Percentiles rank a stretch among this genome's conserved stretches.
Conservation (phyloP, 2,888 invertebrate species). For the Drepanosiphum platanoidis region DNA sequence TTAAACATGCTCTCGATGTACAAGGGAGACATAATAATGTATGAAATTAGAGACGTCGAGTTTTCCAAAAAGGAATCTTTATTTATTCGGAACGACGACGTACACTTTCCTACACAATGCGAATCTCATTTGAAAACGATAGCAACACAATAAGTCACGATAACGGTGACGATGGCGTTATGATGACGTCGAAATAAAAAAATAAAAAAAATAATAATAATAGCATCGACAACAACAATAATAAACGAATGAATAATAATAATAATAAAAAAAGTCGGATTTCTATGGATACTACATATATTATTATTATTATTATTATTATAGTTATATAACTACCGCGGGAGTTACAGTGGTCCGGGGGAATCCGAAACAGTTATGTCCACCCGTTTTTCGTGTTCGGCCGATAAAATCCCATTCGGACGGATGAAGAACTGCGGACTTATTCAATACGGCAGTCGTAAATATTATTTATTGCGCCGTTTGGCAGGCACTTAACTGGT, state of each 20-base stretch:
- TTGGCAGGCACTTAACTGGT: constrained; percentile 55
- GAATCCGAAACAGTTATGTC: constrained; percentile 28
- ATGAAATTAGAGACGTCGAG: no score
- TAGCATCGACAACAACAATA: neutral
- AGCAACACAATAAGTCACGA: neutral
- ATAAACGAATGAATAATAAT: neutral
- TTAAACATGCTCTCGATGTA: no score
- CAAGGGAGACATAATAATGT: no score
- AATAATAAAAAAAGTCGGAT: neutral
- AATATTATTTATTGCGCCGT: constrained; percentile 55
- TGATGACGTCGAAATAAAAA: neutral
- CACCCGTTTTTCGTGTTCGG: constrained; percentile 10
- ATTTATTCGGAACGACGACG: no score
- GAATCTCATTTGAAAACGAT: neutral
- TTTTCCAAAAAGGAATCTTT: no score
- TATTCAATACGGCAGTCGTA: constrained; percentile 52
- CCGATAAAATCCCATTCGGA: constrained; percentile 48
- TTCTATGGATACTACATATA: constrained; percentile 5
- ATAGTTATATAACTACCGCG: neutral
- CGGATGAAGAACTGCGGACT: constrained; percentile 42
- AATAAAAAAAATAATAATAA: neutral
- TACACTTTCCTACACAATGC: no score
- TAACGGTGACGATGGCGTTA: neutral
- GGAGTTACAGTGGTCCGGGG: constrained; percentile 7
- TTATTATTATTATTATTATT: no score